A percentile compares a stretch with the other conserved stretches of the same genome.
phyloP scores from a whole-genome alignment of 2,113 vertebrate genomes.

The Noctilio leporinus region DNA sequence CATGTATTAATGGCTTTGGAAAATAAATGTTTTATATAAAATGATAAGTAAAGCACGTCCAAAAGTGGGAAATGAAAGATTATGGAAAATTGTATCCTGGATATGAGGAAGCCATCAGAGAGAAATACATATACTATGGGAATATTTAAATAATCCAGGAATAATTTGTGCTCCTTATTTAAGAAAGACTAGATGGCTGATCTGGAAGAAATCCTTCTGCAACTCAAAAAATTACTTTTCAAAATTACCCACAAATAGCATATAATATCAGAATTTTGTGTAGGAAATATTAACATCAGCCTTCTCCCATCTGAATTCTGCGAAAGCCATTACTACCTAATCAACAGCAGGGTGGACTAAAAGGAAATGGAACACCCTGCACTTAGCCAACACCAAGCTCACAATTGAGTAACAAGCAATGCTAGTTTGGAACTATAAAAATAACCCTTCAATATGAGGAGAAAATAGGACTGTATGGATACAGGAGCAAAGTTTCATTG shows the following conservation, averaged over 20 bases:
- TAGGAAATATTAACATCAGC: not conserved
- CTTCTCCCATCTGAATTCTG: not conserved
- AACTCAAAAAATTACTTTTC: not conserved
- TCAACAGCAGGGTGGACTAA: not conserved
- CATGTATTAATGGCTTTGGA: not conserved
- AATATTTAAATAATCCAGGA: not conserved
- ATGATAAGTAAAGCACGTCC: not conserved
- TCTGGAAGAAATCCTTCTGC: not conserved
- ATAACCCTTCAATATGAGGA: not conserved
- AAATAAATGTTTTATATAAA: not conserved
- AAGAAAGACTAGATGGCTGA: not conserved
- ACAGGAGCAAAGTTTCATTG: not conserved
- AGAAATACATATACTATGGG: not conserved
- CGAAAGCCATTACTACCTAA: not conserved
- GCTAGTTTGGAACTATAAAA: not conserved
- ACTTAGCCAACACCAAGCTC: not conserved
- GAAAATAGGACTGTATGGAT: not conserved
- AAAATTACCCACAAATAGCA: not conserved
- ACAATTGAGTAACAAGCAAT: not conserved
- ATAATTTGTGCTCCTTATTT: not conserved
- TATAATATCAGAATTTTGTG: not conserved
- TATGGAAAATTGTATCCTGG: not conserved
- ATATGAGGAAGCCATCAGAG: not conserved
- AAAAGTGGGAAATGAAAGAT: not conserved
- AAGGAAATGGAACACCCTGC: not conserved